Conservation (phyloP, 1,140 invertebrate species). For the Campoletis sonorensis region DNA sequence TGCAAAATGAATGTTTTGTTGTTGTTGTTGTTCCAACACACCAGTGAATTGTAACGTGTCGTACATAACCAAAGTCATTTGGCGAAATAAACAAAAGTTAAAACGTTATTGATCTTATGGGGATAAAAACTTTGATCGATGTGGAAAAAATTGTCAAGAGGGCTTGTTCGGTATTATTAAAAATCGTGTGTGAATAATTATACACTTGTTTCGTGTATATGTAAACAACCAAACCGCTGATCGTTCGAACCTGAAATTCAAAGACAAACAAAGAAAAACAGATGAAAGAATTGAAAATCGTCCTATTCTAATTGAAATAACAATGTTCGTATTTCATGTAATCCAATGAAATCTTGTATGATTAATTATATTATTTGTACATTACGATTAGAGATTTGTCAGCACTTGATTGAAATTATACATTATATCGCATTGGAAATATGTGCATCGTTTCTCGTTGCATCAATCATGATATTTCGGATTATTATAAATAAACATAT, state of each 20-base stretch:
- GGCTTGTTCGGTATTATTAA: too few relatives aligned
- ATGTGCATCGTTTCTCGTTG: background rate
- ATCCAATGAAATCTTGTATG: slow-evolving; percentile 21
- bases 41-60: too few relatives aligned
- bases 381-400: slow-evolving; percentile 3
- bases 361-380: slow-evolving; percentile 11
- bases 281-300: slow-evolving; percentile 1
- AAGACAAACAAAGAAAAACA: background rate
- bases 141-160: too few relatives aligned
- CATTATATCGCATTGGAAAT: background rate
- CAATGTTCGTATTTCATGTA: slow-evolving; percentile 2
- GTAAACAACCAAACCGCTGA: too few relatives aligned
- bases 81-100: too few relatives aligned
- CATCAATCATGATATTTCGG: background rate
- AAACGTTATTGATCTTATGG: too few relatives aligned
- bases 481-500: slow-evolving; percentile 19
- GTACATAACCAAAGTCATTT: too few relatives aligned
- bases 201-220: background rate
- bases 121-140: too few relatives aligned
- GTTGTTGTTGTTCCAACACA: too few relatives aligned
- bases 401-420: background rate
- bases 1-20: background rate
- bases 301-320: slow-evolving; percentile 17
- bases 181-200: too few relatives aligned
- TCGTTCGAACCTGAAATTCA: background rate